Percentiles rank a stretch among this genome's conserved stretches.
Conservation (phyloP, 2,888 invertebrate species). For the Seira sanloemensis region DNA sequence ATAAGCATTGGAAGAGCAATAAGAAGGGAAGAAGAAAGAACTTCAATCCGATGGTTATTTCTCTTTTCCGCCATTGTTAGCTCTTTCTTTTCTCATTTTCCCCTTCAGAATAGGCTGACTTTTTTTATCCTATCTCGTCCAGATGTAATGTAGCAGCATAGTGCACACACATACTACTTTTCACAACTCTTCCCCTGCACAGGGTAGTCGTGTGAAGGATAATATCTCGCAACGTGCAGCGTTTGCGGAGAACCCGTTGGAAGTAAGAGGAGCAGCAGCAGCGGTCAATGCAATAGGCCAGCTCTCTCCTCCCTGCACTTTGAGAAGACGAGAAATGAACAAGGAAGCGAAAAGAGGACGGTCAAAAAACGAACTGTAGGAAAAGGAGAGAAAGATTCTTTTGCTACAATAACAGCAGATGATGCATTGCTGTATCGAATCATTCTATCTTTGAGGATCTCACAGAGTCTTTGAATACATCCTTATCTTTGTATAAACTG, state of each 20-base stretch:
- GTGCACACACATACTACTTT: not conserved
- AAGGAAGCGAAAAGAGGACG: conserved; percentile 18
- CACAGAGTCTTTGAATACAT: not conserved
- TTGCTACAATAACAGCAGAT: too few species aligned
- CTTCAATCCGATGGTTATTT: conserved; percentile 42
- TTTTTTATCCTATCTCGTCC: conserved; percentile 51
- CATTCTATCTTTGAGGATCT: not conserved
- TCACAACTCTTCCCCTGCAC: not conserved
- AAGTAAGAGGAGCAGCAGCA: conserved; percentile 19
- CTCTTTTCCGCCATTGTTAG: conserved; percentile 25
- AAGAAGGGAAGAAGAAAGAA: conserved; percentile 41
- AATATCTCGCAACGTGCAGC: not conserved
- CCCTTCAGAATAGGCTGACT: conserved; percentile 22
- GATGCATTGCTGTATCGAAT: conserved; percentile 4
- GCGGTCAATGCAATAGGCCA: conserved; percentile 39
- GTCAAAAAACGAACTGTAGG: not conserved
- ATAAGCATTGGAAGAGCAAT: conserved; percentile 37
- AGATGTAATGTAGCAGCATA: not conserved
- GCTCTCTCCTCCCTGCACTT: conserved; percentile 12
- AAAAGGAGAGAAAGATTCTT: conserved; percentile 5
- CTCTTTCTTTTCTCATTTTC: conserved; percentile 34
- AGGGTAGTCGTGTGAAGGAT: too few species aligned
- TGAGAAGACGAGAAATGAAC: conserved; percentile 28
- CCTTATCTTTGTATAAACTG: not conserved
- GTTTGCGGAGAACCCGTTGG: not conserved